Evolutionary conservation across 1,140 invertebrate species (phyloP), one percentile per base, ranked within the genome.

Genomic region (Drosophila elegans): DNA sequence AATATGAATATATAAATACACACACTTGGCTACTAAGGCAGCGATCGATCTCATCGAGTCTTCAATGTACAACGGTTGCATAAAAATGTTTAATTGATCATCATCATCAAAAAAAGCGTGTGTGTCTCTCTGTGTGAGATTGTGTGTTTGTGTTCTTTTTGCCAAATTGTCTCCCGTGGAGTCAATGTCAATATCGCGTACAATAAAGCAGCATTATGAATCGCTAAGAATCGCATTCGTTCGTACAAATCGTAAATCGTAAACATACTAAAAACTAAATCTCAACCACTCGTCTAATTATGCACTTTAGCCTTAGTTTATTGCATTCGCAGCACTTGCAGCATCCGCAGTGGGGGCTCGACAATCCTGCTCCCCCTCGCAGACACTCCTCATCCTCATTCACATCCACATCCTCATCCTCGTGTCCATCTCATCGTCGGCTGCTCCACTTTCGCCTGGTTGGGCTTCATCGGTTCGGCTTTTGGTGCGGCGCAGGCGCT

Each of bases 81-180:
- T 76, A 86, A 77, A 88, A 88, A 79, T 86, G 83, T 88, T 88
- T 89, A 89, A 89, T 88, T 88, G 79, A 82, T 78, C 66, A 83
- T 68, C 51, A 32, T 21, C 16, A 21, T 21, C 16, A 21, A 46
- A 68, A 60, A 67, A 68, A 78, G 75, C 75, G 59, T 59, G 63
- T 51, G 48, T 51, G 48, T 51, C n/a, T 13, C 27, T 46, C 9
- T 25, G 44, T 51, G 48, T 74, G 60, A 67, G 21, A 49, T 41
- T 76, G n/a, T 49, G 41, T 66, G n/a, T 61, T 49, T 80, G 60
- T 76, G 54, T 21, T 73, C 32, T 61, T 42, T 63, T 52, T 78
- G 67, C 53, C 56, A 66, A 80, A 69, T 78, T 78, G 74, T 79
- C 83, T 86, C 83, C 75, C 75, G 48, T 79, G 83, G 79, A 88